These are phyloP conservation scores for Schizopygopsis malacanthus DNA, from an alignment of 2,797 vertebrate species.

Conservation along the genomic window DNA sequence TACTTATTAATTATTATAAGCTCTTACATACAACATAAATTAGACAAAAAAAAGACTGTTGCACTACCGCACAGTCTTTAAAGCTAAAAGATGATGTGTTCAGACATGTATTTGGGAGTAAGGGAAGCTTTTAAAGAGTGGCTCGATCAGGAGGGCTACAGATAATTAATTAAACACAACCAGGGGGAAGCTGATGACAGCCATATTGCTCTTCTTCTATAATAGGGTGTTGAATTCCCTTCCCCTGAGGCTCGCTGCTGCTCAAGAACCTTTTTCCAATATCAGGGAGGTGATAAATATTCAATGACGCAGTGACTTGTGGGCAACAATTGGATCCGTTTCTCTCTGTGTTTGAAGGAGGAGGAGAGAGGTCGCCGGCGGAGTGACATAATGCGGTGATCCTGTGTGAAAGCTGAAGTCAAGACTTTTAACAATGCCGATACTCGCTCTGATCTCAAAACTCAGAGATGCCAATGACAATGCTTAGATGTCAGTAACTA, in stretches of 20 bases:
- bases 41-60: slow-evolving; percentile 41
- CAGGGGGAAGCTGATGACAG: slow-evolving; percentile 77
- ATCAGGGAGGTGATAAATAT: slow-evolving; percentile 83
- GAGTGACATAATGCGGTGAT: slow-evolving; percentile 73
- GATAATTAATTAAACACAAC: slow-evolving; percentile 84
- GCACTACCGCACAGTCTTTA: slow-evolving; percentile 11
- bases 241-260: slow-evolving; percentile 70
- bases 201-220: slow-evolving; percentile 78
- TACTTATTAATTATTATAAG: slow-evolving; percentile 37
- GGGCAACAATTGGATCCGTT: slow-evolving; percentile 76
- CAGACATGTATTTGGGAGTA: slow-evolving; percentile 59
- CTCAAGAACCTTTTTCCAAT: slow-evolving; percentile 77
- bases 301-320: slow-evolving; percentile 79
- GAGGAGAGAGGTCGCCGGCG: slow-evolving; percentile 58
- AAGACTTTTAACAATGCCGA: slow-evolving; percentile 72
- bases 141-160: slow-evolving; percentile 63
- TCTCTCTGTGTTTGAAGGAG: slow-evolving; percentile 73
- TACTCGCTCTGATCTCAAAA: slow-evolving; percentile 77
- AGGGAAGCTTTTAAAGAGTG: slow-evolving; percentile 62
- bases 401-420: slow-evolving; percentile 66
- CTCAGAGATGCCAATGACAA: slow-evolving; percentile 67
- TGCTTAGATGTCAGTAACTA: slow-evolving; percentile 28
- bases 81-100: slow-evolving; percentile 38
- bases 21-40: slow-evolving; percentile 29
- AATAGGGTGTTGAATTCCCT: slow-evolving; percentile 79